Evolutionary conservation across 2,113 vertebrate genomes (phyloP), one percentile per base, ranked within the genome.

Genomic region (Pygoscelis adeliae): DNA sequence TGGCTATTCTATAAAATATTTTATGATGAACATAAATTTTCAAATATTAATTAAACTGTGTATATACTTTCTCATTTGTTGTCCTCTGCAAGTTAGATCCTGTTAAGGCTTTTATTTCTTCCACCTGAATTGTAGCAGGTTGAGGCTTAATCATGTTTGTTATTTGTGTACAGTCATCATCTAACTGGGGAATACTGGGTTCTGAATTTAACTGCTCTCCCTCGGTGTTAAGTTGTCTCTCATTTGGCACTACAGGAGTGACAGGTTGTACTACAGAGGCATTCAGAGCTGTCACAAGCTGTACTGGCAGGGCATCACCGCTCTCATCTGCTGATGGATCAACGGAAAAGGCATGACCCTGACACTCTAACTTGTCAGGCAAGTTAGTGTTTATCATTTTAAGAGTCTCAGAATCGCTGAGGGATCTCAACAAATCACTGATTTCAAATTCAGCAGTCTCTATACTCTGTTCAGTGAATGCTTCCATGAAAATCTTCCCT

Each of bases 131-230:
- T 56, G 36, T 8, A 95, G 62, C 36, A 95, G 80, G 84, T 20
- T 8, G 77, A 95, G 74, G 65, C 13, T 98, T 71, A 83, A 74
- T 80, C 47, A 46, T 4, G 11, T 83, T 63, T 86, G 85, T 62
- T 93, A 96, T 89, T 56, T 98, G 97, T 22, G 90, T 94, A 59
- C 44, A 94, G 27, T 97, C 96, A 93, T 91, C 85, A 94, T 87
- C 74, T 32, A 46, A 73, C 19, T 87, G 90, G 63, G 56, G 56
- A 49, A 36, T 25, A 62, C 4, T 29, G 14, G 40, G 26, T 44
- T 97, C 93, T 58, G 69, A 67, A 89, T 50, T 86, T n/a, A 87
- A 47, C 25, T 69, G 67, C 56, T 90, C 79, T 83, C 74, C 69
- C 55, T 72, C 10, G 3, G 15, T 15, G 8, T 34, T 86, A 49